Evolutionary conservation across 2,113 vertebrate genomes (phyloP).

Genomic region (Electrona antarctica): DNA sequence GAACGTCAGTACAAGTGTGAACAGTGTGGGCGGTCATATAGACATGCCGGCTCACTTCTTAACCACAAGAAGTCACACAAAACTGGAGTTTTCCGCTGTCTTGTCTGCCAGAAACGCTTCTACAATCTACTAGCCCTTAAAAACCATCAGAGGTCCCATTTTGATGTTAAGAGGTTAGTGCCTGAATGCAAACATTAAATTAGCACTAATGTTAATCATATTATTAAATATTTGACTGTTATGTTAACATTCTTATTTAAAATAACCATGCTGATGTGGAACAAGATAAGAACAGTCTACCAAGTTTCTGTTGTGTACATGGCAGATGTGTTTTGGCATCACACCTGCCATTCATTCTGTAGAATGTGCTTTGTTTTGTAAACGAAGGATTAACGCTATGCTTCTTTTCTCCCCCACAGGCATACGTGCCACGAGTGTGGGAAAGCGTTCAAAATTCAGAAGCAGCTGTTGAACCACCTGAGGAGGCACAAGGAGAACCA

Average conservation of each 20-base stretch:
- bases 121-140: constrained; percentile 91
- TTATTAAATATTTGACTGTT: too few relatives aligned
- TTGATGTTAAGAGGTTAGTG: constrained; percentile 84
- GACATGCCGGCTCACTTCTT: constrained; percentile 87
- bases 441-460: constrained; percentile 87
- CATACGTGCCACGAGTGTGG: constrained; percentile 82
- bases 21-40: constrained; percentile 88
- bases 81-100: constrained; percentile 86
- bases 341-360: not conserved
- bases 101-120: constrained; percentile 89
- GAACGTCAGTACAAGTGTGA: constrained; percentile 83
- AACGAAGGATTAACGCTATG: constrained; percentile 22
- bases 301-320: not conserved
- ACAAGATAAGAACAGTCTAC: not conserved
- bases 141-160: constrained; percentile 89
- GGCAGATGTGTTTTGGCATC: constrained; percentile 12
- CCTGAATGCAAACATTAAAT: not conserved
- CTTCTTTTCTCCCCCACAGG: constrained; percentile 48
- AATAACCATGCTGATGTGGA: not conserved
- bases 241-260: not conserved
- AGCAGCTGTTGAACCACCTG: constrained; percentile 86
- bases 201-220: not conserved
- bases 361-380: constrained; percentile 13
- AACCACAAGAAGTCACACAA: constrained; percentile 93
- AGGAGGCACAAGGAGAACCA: constrained; percentile 82